Base-by-base conservation (phyloP, 2,797 vertebrate genomes). In the Schizopygopsis malacanthus region DNA sequence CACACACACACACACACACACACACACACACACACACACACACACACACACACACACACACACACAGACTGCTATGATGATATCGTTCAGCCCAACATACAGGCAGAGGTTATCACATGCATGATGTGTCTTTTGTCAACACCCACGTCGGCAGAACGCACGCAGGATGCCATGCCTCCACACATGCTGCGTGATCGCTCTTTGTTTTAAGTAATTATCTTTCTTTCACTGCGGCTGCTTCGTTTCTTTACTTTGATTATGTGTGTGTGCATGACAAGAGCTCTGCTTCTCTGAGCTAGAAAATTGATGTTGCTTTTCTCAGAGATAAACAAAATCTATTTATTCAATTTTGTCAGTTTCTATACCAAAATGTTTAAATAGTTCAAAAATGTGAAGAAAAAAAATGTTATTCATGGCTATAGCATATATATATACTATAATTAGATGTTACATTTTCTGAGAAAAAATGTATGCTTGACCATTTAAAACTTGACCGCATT, bases 91-190 rank as follows among this genome's bases (percentile, higher is more conserved):
- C 47, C 56, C n/a, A 63, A 47, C 70, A 59, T 56, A 80, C 79
- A 86, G 43, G 86, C 15, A 71, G 72, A 83, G 83, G 76, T 77
- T 70, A 12, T 82, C 79, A 84, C 83, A 81, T 20, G 82, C 71
- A 47, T 79, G 52, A 16, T n/a, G 63, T 6, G 7, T 15, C 69
- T 37, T 71, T 73, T 65, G 18, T 54, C 67, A 54, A 85, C 71
- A 59, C 63, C 84, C 89, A 89, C 86, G 88, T 83, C 87, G 84
- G 86, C 83, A 87, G 73, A 90, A 45, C 65, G 18, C 69, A 25
- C 45, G 4, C 65, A 85, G 54, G 81, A 76, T 56, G 77, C 79
- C 65, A 47, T 72, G 37, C 84, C 78, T 45, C 37, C 88, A 56
- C 56, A 89, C 65, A 88, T 18, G 85, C 90, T 81, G 65, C 69